Percentiles rank a stretch among this genome's conserved stretches.
phyloP scores from a whole-genome alignment of 1,140 invertebrate species.

The Solenopsis invicta region DNA sequence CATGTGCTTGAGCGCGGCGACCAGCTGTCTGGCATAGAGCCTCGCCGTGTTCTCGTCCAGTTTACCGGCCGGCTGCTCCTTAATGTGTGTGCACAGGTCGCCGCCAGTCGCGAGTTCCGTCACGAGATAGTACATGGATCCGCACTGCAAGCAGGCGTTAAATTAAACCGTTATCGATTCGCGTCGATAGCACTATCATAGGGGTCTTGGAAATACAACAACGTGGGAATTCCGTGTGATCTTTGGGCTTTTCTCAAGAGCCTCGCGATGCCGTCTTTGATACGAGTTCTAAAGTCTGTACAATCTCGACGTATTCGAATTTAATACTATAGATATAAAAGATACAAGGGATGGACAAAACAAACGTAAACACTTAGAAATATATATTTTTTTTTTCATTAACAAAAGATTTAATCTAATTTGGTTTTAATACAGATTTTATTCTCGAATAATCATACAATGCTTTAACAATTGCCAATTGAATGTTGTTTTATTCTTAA shows the following conservation, averaged over 20 bases:
- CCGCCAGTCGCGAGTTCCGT: constrained; percentile 90
- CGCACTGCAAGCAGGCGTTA: constrained; percentile 83
- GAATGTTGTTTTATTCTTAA: no score
- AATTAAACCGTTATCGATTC: constrained; percentile 69
- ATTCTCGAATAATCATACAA: no score
- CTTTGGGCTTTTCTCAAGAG: not conserved
- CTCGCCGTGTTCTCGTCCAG: constrained; percentile 89
- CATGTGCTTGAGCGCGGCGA: constrained; percentile 90
- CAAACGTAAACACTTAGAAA: no score
- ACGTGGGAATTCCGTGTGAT: not conserved
- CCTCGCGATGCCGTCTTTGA: not conserved
- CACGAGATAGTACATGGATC: constrained; percentile 90
- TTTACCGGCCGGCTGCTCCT: constrained; percentile 87
- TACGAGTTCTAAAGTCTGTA: not conserved
- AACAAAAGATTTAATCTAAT: no score
- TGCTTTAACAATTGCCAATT: no score
- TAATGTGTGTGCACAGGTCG: constrained; percentile 89
- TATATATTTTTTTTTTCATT: no score
- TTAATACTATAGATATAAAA: not conserved
- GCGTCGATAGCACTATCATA: constrained; percentile 2
- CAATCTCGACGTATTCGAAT: not conserved
- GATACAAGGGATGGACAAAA: no score
- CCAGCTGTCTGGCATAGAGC: constrained; percentile 89
- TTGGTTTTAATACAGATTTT: no score
- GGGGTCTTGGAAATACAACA: not conserved